These are phyloP conservation scores for Macrotis lagotis DNA, from an alignment of 2,113 vertebrate species.

Conservation along the genomic window DNA sequence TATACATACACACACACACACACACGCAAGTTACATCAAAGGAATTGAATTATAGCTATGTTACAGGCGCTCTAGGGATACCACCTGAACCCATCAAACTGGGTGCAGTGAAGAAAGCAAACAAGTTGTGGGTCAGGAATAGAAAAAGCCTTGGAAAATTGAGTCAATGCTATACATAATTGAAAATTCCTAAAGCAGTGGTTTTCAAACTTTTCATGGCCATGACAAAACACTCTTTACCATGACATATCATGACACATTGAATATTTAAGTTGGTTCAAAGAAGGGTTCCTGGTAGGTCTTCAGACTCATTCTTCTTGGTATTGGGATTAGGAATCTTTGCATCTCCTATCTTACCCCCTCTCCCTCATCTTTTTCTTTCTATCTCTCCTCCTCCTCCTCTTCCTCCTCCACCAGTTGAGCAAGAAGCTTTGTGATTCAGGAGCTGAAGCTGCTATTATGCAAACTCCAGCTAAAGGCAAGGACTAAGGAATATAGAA, in stretches of 20 bases:
- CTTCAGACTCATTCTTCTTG: not conserved
- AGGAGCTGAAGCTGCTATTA: not conserved
- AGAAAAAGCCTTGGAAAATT: not conserved
- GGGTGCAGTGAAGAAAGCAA: not conserved
- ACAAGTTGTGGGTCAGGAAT: not conserved
- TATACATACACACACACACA: not conserved
- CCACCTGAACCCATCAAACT: not conserved
- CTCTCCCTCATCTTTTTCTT: not conserved
- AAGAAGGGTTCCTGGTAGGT: not conserved
- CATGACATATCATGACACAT: not conserved
- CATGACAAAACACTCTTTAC: not conserved
- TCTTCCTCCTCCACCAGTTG: not conserved
- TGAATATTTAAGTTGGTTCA: not conserved
- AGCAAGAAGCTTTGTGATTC: not conserved
- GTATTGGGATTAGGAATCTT: not conserved
- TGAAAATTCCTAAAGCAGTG: not conserved
- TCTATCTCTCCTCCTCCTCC: not conserved
- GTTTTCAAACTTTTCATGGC: not conserved
- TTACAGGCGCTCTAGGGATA: not conserved
- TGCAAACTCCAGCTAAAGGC: not conserved
- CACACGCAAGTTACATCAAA: not conserved
- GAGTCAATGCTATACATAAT: not conserved
- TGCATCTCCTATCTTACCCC: not conserved
- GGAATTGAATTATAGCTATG: not conserved
- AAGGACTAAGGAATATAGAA: not conserved